phyloP scores from a whole-genome alignment of 1,140 invertebrate genomes.

The Nephotettix cincticeps region DNA sequence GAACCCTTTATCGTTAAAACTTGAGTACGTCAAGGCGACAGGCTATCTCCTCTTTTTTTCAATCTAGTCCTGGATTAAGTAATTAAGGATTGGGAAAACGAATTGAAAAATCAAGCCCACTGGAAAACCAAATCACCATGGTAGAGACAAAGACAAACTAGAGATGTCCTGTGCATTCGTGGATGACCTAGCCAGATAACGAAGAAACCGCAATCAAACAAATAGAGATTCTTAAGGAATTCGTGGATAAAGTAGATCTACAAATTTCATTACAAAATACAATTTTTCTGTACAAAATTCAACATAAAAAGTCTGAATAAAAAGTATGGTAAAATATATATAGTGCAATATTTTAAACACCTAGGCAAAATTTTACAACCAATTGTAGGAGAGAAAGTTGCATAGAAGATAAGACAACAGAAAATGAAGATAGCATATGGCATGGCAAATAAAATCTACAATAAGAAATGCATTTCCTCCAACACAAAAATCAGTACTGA shows the following conservation, averaged over 20 bases:
- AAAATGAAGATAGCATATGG: slow-evolving; percentile 21
- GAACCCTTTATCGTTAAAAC: slow-evolving; percentile 21
- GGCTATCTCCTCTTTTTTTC: slow-evolving; percentile 17
- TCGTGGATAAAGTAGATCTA: slow-evolving; percentile 11
- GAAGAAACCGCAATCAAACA: slow-evolving; percentile 10
- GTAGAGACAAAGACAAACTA: background rate
- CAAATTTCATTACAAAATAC: slow-evolving; percentile 22
- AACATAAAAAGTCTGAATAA: slow-evolving; percentile 15
- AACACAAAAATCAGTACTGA: background rate
- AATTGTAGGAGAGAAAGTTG: slow-evolving; percentile 7
- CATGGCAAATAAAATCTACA: background rate
- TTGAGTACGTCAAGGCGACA: slow-evolving; percentile 19
- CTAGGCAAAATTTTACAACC: slow-evolving; percentile 23
- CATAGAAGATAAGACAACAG: slow-evolving; percentile 8
- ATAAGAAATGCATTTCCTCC: background rate
- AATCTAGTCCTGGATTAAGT: slow-evolving; percentile 22
- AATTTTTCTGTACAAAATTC: slow-evolving; percentile 20
- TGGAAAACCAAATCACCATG: background rate
- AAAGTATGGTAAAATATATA: slow-evolving; percentile 20
- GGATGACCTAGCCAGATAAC: background rate
- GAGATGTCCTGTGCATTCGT: slow-evolving; percentile 13
- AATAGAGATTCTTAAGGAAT: slow-evolving; percentile 24
- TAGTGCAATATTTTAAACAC: slow-evolving; percentile 21
- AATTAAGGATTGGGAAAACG: background rate
- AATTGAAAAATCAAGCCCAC: background rate